A percentile compares a stretch with the other conserved stretches of the same genome.
Evolutionary conservation across 2,797 vertebrate genomes (phyloP).

Genomic region (Rousettus madagascariensis): DNA sequence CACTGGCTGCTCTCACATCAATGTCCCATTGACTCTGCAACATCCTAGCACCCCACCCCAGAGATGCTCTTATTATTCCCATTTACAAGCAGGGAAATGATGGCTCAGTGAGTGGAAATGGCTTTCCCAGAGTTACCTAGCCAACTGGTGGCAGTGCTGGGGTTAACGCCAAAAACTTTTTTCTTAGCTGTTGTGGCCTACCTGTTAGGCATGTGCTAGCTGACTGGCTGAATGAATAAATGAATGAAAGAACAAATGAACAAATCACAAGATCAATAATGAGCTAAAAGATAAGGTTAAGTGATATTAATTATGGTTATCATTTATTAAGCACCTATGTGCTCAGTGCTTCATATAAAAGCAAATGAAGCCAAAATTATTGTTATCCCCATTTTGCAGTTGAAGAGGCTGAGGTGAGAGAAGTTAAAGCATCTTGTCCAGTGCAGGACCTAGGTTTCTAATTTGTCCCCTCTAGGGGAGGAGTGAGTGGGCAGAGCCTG

Average conservation of each 20-base stretch:
- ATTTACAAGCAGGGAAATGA: constrained; percentile 27
- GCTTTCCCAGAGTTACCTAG: not conserved
- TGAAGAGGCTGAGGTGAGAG: not conserved
- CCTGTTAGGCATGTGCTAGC: not conserved
- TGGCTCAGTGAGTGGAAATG: not conserved
- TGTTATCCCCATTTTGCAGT: not conserved
- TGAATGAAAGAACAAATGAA: not conserved
- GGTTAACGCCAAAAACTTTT: not conserved
- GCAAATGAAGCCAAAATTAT: not conserved
- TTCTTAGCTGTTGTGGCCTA: not conserved
- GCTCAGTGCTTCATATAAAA: not conserved
- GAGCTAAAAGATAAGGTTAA: not conserved
- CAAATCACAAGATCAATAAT: not conserved
- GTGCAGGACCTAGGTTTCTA: not conserved
- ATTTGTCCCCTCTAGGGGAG: not conserved
- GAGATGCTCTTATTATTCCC: not conserved
- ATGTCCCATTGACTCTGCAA: not conserved
- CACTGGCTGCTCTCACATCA: not conserved
- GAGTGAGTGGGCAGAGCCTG: not conserved
- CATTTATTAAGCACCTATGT: not conserved
- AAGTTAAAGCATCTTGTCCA: not conserved
- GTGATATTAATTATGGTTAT: not conserved
- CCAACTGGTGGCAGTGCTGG: not conserved
- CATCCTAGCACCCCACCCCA: not conserved
- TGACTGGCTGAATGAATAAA: not conserved